Conservation (phyloP, 2,797 vertebrate species). For the Cercopithecus hamlyni region DNA sequence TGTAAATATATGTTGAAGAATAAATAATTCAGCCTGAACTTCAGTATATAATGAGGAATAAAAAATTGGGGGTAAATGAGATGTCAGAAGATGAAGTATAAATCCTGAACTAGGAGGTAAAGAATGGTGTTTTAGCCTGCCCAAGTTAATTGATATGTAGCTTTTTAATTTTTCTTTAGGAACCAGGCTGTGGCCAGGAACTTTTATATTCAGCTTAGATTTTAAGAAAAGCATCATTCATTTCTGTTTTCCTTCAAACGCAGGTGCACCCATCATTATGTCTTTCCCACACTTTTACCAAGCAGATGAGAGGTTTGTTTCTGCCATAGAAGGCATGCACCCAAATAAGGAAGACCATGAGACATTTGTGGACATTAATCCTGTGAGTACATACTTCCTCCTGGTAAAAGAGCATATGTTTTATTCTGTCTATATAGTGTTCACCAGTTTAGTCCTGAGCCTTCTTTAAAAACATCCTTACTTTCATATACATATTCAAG, state of each 20-base stretch:
- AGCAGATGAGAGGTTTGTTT: constrained; percentile 89
- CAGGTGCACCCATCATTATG: constrained; percentile 95
- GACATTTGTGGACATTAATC: constrained; percentile 92
- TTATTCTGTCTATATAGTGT: not conserved
- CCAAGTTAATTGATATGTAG: not conserved
- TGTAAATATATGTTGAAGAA: constrained; percentile 30
- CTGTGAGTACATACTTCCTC: constrained; percentile 86
- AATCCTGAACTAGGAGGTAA: not conserved
- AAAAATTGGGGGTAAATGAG: not conserved
- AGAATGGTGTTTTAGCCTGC: not conserved
- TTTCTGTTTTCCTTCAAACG: constrained; percentile 45
- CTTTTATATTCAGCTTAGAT: not conserved
- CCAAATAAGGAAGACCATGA: constrained; percentile 93
- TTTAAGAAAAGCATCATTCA: not conserved
- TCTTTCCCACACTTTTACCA: constrained; percentile 98
- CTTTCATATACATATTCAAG: not conserved
- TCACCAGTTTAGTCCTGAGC: not conserved
- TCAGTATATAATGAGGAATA: not conserved
- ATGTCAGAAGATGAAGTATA: not conserved
- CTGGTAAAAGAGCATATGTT: not conserved
- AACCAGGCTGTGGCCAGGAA: not conserved
- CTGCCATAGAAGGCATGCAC: constrained; percentile 90
- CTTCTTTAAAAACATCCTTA: not conserved
- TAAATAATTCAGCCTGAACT: not conserved
- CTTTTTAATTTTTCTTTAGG: not conserved